Evolutionary conservation across 2,797 vertebrate species (phyloP), one percentile per base, ranked within the genome.

Genomic region (Sphaeramia orbicularis): DNA sequence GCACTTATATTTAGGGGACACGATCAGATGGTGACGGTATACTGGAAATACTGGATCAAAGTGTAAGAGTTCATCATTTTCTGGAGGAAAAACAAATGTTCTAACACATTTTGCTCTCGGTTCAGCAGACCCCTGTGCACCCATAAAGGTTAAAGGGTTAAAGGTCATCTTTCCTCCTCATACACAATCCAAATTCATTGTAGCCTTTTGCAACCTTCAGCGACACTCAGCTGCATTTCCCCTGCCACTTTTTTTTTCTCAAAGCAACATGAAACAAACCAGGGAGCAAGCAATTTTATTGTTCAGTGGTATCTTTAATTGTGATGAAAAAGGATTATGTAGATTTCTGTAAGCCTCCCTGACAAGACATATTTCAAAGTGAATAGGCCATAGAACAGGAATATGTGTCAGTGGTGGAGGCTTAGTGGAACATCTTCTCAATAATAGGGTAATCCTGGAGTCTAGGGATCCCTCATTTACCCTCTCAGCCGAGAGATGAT

Each of bases 281-380:
- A 83, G 91, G 89, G 91, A 93, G 92, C 92, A 93, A 93, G 92
- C 92, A 94, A 94, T 95, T 94, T 95, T 93, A 95, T 95, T 95
- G 93, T 95, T 94, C 93, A 94, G 72, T 93, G 92, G 90, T 94
- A 94, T 95, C 93, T 95, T 94, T 94, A 95, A 95, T 95, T 95
- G 94, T 93, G 93, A 93, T 93, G 93, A 92, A 91, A 92, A 90
- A 89, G 93, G 94, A 94, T 95, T 95, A 95, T 95, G 94, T 90
- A 94, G 93, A 95, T 94, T 94, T 91, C 73, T 58, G 84, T 95
- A 95, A 94, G 91, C 93, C 93, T 84, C 91, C 82, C 92, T 93
- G 93, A 93, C 93, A 94, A 92, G 92, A 93, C 91, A 91, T 91
- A 90, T 94, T 94, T 94, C 91, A 93, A 93, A 93, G 93, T 91